Percentiles rank a stretch among this genome's conserved stretches.
These are phyloP conservation scores for Stichodactyla mertensii DNA, from an alignment of 64 coral and sea anemone species.

Conservation along the genomic window DNA sequence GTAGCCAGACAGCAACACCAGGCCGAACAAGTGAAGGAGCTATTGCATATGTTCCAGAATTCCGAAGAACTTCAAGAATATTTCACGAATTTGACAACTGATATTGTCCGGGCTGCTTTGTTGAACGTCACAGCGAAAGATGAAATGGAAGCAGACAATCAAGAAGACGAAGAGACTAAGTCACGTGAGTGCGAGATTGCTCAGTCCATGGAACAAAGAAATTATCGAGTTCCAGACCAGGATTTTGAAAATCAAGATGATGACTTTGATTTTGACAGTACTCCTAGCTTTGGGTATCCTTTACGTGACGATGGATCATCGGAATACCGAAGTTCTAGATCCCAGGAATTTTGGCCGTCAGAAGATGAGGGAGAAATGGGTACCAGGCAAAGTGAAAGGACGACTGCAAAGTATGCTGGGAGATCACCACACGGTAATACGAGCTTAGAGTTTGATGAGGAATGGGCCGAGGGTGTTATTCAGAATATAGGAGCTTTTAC, in stretches of 20 bases:
- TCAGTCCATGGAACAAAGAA: not conserved
- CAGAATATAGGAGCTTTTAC: not conserved
- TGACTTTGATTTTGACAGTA: not conserved
- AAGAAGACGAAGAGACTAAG: not conserved
- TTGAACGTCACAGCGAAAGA: conserved; percentile 39
- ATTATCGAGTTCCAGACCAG: not conserved
- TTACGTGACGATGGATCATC: not conserved
- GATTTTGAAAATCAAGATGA: not conserved
- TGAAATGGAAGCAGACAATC: not conserved
- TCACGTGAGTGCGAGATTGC: not conserved
- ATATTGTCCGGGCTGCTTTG: conserved; percentile 70
- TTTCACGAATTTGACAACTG: conserved; percentile 68
- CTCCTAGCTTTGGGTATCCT: not conserved
- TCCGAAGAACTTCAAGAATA: conserved; percentile 73
- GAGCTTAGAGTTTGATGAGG: conserved; percentile 13
- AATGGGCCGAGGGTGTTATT: conserved; percentile 19
- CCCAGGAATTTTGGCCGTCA: not conserved
- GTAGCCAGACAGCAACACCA: conserved; percentile 7
- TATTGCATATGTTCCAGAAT: conserved; percentile 41
- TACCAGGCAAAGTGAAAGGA: not conserved
- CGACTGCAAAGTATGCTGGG: not conserved
- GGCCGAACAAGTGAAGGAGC: not conserved
- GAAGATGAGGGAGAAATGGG: not conserved
- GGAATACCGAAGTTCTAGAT: not conserved
- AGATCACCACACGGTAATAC: not conserved